Evolutionary conservation across 2,888 invertebrate species (phyloP).

Genomic region (Antheraea yamamai): DNA sequence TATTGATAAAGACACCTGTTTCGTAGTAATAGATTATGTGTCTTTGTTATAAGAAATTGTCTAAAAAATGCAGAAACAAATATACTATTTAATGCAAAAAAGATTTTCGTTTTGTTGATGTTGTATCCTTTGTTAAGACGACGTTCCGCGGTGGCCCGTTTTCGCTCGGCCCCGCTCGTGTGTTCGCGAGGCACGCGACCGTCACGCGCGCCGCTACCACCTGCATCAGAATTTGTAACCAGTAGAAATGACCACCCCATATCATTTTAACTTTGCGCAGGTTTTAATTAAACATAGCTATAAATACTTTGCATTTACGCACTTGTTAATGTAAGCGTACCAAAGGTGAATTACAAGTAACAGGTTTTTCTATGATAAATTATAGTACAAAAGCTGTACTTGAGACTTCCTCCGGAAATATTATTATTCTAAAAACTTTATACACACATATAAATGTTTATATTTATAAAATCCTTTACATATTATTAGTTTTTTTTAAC

Average conservation of each 20-base stretch:
- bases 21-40: too few species aligned
- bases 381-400: too few species aligned
- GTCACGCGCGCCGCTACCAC: conserved; percentile 59
- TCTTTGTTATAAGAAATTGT: background rate
- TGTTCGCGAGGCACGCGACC: conserved; percentile 71
- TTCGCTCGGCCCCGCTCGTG: conserved; percentile 61
- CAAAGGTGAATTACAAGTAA: background rate
- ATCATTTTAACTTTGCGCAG: background rate
- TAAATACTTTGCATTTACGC: background rate
- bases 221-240: background rate
- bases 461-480: too few species aligned
- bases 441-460: too few species aligned
- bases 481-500: too few species aligned
- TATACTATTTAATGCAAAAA: background rate
- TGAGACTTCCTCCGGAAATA: too few species aligned
- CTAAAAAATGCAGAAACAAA: background rate
- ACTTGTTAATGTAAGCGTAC: background rate
- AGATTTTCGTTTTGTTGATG: background rate
- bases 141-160: conserved; percentile 39
- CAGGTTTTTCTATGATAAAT: background rate
- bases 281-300: background rate
- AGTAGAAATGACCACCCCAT: background rate
- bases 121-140: background rate
- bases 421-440: too few species aligned
- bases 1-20: too few species aligned